Percentiles rank a stretch among this genome's conserved stretches.
Conservation (phyloP, 2,888 invertebrate species). For the Urechis unicinctus region DNA sequence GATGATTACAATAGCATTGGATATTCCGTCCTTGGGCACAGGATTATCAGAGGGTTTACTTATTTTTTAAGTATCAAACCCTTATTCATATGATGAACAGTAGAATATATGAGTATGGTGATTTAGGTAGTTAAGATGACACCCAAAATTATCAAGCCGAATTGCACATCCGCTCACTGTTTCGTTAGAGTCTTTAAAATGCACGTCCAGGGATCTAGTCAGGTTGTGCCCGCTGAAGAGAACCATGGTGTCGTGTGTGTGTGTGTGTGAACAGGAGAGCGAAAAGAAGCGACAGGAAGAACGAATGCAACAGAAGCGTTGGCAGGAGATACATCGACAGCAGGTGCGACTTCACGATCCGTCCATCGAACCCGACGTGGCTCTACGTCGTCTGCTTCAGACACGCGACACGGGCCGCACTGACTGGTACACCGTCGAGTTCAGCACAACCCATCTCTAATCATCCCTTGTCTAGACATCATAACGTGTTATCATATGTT, state of each 20-base stretch:
- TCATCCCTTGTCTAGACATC: neutral
- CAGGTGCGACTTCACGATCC: slow-evolving; percentile 10
- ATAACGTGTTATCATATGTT: neutral
- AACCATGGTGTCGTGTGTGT: no score
- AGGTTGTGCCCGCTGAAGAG: no score
- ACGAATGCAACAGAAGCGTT: slow-evolving; percentile 40
- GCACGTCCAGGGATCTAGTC: neutral
- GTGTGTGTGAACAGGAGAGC: slow-evolving; percentile 45
- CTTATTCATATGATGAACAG: no score
- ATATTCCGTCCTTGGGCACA: no score
- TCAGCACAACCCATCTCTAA: slow-evolving; percentile 4
- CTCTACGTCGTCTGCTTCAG: slow-evolving; percentile 8
- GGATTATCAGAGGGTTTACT: no score
- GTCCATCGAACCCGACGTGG: slow-evolving; percentile 3
- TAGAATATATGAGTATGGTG: no score
- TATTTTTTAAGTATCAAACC: no score
- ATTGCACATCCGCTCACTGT: neutral
- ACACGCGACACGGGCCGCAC: slow-evolving; percentile 3
- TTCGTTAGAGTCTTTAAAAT: neutral
- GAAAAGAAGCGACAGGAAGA: slow-evolving; percentile 47
- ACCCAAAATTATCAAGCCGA: no score
- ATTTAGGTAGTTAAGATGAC: no score
- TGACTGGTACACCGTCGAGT: slow-evolving; percentile 2
- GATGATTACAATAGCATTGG: no score
- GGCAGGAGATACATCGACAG: slow-evolving; percentile 44